Conservation (phyloP, 1,140 invertebrate species). For the Formica selysi region DNA sequence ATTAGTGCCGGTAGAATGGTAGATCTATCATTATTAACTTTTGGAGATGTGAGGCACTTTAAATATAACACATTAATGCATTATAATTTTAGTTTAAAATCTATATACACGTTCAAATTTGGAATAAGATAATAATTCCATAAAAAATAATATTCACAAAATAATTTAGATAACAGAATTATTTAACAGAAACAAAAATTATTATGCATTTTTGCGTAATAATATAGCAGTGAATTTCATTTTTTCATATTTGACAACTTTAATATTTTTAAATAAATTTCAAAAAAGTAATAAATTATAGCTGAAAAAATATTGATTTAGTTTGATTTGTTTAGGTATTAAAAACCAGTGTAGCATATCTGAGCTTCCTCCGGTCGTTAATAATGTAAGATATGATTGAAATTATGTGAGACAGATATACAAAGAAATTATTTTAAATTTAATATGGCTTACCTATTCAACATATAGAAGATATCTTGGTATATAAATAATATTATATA, state of each 20-base stretch:
- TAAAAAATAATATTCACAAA: not conserved
- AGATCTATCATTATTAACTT: slow-evolving; percentile 62
- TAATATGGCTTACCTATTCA: not conserved
- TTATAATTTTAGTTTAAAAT: not conserved
- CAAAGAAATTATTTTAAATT: not conserved
- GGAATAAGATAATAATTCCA: not conserved
- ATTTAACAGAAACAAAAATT: no score
- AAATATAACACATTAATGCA: not conserved
- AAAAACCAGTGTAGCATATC: slow-evolving; percentile 47
- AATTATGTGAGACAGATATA: not conserved
- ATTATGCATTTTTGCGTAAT: not conserved
- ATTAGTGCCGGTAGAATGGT: slow-evolving; percentile 77
- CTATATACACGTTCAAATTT: not conserved
- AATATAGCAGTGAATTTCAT: not conserved
- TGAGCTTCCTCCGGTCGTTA: slow-evolving; percentile 54
- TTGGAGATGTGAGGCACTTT: slow-evolving; percentile 58
- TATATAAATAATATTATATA: slow-evolving; percentile 12
- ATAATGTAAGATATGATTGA: slow-evolving; percentile 34
- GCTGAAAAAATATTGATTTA: not conserved
- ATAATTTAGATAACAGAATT: not conserved
- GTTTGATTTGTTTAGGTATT: slow-evolving; percentile 37
- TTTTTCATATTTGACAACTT: not conserved
- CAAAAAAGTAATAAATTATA: not conserved
- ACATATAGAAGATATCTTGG: not conserved
- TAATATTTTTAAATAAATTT: not conserved